Percentiles rank a stretch among this genome's conserved stretches.
Conservation (phyloP, 2,113 vertebrate genomes). For the Actenoides hombroni region DNA sequence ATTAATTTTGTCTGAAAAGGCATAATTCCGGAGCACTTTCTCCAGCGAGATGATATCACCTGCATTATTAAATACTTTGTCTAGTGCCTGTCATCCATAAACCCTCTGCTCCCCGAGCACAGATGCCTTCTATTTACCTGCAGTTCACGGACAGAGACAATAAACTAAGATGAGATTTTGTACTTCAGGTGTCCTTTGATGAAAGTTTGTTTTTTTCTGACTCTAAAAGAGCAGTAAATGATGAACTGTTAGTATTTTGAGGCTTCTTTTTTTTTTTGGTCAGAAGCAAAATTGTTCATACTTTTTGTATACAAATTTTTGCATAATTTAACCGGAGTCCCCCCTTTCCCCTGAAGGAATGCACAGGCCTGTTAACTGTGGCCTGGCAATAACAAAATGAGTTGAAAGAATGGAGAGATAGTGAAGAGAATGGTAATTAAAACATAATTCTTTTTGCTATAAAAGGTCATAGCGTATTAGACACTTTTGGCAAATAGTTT, state of each 20-base stretch:
- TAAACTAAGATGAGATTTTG: not conserved
- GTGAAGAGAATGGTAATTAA: not conserved
- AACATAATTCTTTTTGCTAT: not conserved
- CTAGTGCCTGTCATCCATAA: not conserved
- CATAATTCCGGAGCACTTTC: conserved; percentile 35
- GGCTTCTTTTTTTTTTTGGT: not conserved
- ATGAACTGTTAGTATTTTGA: not conserved
- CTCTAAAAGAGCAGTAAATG: not conserved
- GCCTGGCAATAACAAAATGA: not conserved
- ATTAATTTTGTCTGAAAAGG: conserved; percentile 62
- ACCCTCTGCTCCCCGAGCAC: not conserved
- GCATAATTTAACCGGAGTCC: not conserved
- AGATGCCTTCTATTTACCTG: not conserved
- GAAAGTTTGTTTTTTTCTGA: not conserved
- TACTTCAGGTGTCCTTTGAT: not conserved
- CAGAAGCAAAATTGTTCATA: not conserved
- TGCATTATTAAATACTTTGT: conserved; percentile 56
- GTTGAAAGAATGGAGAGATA: not conserved
- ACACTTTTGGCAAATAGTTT: not conserved
- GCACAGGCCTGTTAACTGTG: not conserved
- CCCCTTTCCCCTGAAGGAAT: not conserved
- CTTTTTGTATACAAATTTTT: not conserved
- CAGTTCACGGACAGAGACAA: not conserved
- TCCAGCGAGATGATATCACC: conserved; percentile 26
- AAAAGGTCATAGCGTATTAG: not conserved